Base-by-base conservation (phyloP, 2,113 vertebrate genomes). In the Varanus salvator region DNA sequence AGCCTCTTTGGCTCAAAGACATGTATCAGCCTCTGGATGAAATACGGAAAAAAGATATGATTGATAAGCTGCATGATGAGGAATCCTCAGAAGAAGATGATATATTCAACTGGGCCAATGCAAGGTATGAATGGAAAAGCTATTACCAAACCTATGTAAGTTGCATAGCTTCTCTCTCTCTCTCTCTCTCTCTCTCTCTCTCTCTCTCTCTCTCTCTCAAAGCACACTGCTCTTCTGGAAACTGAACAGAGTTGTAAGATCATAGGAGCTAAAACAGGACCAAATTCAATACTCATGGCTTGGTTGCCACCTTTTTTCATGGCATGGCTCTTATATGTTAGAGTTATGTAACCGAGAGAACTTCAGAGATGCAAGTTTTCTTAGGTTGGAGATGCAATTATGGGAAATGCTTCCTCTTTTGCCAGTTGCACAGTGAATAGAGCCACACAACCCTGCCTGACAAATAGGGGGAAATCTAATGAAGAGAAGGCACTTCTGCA, bases 1-100 rank as follows among this genome's bases (percentile, higher is more conserved):
- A 89, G n/a, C 78, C 91, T 60, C 71, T 82, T 57, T 84, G 84
- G 87, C 84, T 87, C n/a, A 88, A 77, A 71, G 87, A 92, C n/a
- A 82, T 87, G 71, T 89, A 89, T 69, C 84, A 89, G 14, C 84
- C 87, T 69, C 19, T 89, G 19, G 69, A 92, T 34, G 64, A 80
- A 77, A 29, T 82, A 69, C 71, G 71, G 48, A 89, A 82, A 19
- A 87, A 83, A 48, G 34, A 34, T 9, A 87, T 92, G 84, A 74
- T 74, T 81, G 71, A 89, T 27, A 89, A 86, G 76, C 34, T 86
- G 12, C 87, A 84, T 21, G 85, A 87, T 77, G 85, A 83, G 76
- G 78, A 92, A 1, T 84, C 77, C 25, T 50, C 60, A 1, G 78
- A 87, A 29, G 84, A 74, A 44, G 87, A 92, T 12, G 72, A 89